Evolutionary conservation across 2,888 invertebrate genomes (phyloP), one percentile per base, ranked within the genome.

Genomic region (Sinodicranocentrus sp.): DNA sequence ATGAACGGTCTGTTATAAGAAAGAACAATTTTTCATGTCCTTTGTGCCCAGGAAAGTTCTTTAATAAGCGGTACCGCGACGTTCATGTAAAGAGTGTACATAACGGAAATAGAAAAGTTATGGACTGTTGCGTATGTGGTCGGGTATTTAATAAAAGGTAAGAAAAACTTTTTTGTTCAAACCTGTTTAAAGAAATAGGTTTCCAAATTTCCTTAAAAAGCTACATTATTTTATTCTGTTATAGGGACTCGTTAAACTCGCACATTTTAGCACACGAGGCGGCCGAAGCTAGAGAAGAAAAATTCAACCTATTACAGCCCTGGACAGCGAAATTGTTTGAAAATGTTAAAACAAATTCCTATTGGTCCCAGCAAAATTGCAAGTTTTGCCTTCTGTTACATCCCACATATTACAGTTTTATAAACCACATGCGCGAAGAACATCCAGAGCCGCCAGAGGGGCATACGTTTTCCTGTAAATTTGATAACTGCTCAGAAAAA

Each of bases 121-220:
- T n/a, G 28, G 3, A 26, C 2, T 63, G 63, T 17, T 28, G 17
- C n/a, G 63, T 63, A 5, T 63, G 63, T 17, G 28, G 15, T 2
- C 10, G 28, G 8, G 33, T 63, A n/a, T 63, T 63, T n/a, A 63
- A 63, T 26, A 63, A 63, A 28, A 26, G 63, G 63, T 63, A 33
- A 33, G 28, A 26, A 10, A 59, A 3, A 33, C 33, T 3, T 10
- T 33, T 33, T n/a, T n/a, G n/a, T n/a, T n/a, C 33, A 10, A 33
- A 6, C 10, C 10, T 33, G 33, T 33, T 33, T 33, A 3, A 33
- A 6, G 10, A 33, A 6, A 33, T 6, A 33, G 3, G 33, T 33
- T 33, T 33, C 10, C 10, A 33, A 33, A 3, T 33, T 33, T 33
- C 3, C 5, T 10, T 33, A 33, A 33, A 33, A 6, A 6, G 5